These are phyloP conservation scores for Apamea anceps DNA, from an alignment of 2,888 invertebrate genomes.

Conservation along the genomic window DNA sequence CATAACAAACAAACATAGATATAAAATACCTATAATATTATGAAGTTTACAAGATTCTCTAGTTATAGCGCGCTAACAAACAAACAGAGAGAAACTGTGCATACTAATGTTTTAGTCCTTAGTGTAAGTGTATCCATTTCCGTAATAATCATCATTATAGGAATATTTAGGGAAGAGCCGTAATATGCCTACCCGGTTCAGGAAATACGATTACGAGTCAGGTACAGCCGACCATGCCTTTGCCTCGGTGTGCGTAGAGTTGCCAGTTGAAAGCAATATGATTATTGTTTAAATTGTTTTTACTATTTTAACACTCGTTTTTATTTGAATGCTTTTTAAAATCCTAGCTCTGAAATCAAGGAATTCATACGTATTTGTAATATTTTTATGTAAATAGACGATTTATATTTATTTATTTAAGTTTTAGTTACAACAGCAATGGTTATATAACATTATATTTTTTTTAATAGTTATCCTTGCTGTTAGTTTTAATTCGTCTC, in stretches of 20 bases:
- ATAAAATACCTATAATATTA: not conserved
- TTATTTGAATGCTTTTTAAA: not conserved
- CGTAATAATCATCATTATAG: conserved; percentile 50
- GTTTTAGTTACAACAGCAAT: not conserved
- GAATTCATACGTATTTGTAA: not conserved
- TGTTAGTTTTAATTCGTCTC: not conserved
- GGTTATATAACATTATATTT: not conserved
- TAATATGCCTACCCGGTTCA: conserved; percentile 19
- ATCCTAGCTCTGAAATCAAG: not conserved
- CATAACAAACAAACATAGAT: not conserved
- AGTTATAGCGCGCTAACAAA: not conserved
- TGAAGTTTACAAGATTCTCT: not conserved
- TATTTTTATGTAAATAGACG: not conserved
- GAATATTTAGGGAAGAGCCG: conserved; percentile 36
- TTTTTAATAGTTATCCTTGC: not conserved
- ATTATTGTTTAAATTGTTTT: not conserved
- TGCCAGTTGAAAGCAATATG: conserved; percentile 9
- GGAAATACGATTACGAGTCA: conserved; percentile 54
- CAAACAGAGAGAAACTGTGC: not conserved
- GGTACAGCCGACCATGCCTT: conserved; percentile 29
- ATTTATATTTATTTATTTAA: not conserved
- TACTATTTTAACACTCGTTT: not conserved
- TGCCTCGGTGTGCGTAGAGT: conserved; percentile 35
- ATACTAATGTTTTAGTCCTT: not conserved
- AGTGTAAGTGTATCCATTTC: conserved; percentile 9